A percentile compares a stretch with the other conserved stretches of the same genome.
Evolutionary conservation across 2,888 invertebrate species (phyloP).

Genomic region (Andrena chrysosceles): DNA sequence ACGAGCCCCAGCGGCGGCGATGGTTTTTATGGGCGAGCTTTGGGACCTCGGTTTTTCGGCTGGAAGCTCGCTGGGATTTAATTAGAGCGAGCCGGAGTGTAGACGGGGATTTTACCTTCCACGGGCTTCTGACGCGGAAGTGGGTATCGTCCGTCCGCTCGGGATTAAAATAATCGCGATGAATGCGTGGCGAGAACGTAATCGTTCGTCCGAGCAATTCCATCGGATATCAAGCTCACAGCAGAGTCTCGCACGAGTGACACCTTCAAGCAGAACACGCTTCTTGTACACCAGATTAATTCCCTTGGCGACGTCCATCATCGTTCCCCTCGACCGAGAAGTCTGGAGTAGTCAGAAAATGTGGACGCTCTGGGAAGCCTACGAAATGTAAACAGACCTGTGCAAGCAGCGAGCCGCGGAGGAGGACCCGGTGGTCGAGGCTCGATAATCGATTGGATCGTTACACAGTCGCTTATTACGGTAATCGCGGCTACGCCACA

Average conservation of each 20-base stretch:
- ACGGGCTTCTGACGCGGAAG: not conserved
- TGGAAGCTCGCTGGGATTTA: slow-evolving; percentile 46
- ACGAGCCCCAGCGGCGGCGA: slow-evolving; percentile 36
- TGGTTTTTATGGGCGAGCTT: slow-evolving; percentile 46
- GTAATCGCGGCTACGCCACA: slow-evolving; percentile 55
- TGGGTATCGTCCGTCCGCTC: not conserved
- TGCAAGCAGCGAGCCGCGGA: not conserved
- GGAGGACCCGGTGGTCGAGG: too few relatives aligned
- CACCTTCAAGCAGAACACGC: not conserved
- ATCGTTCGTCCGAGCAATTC: too few relatives aligned
- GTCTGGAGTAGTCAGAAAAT: not conserved
- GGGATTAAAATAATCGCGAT: not conserved
- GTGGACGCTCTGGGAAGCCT: not conserved
- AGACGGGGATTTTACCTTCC: slow-evolving; percentile 20
- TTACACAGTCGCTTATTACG: slow-evolving; percentile 48
- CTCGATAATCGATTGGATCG: slow-evolving; percentile 53
- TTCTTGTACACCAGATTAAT: not conserved
- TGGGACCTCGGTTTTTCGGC: slow-evolving; percentile 7
- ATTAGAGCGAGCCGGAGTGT: slow-evolving; percentile 35
- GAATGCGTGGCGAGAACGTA: not conserved
- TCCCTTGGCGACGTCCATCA: not conserved
- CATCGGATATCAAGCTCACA: too few relatives aligned
- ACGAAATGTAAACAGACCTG: not conserved
- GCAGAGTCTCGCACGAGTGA: too few relatives aligned
- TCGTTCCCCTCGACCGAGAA: not conserved